Percentiles rank a stretch among this genome's conserved stretches.
These are phyloP conservation scores for Apamea monoglypha DNA, from an alignment of 2,888 invertebrate genomes.

Conservation along the genomic window DNA sequence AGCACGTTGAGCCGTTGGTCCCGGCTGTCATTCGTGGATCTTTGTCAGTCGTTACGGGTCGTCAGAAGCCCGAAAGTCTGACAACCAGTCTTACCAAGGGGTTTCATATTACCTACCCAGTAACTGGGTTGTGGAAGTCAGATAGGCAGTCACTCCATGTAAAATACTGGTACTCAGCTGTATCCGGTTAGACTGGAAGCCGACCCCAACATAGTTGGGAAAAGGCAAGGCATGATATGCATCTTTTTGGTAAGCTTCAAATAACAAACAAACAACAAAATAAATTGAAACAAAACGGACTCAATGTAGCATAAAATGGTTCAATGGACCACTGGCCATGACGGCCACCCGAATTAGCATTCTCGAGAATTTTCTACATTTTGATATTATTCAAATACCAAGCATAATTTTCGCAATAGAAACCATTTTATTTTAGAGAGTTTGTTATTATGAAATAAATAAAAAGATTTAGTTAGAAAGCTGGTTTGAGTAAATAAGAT, in stretches of 20 bases:
- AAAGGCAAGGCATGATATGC: too few species aligned
- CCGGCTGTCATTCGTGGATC: too few species aligned
- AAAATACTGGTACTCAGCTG: too few species aligned
- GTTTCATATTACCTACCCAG: too few species aligned
- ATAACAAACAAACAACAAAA: slow-evolving; percentile 28
- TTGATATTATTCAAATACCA: slow-evolving; percentile 50
- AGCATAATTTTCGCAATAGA: slow-evolving; percentile 49
- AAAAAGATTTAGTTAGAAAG: slow-evolving; percentile 56
- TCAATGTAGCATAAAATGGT: slow-evolving; percentile 50
- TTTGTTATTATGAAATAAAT: slow-evolving; percentile 34
- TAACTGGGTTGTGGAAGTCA: too few species aligned
- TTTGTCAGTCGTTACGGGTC: too few species aligned
- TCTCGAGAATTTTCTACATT: slow-evolving; percentile 40
- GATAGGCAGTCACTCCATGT: too few species aligned
- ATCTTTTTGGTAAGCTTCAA: slow-evolving; percentile 7
- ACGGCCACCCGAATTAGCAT: slow-evolving; percentile 59
- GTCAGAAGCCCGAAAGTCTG: too few species aligned
- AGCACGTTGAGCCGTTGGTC: too few species aligned
- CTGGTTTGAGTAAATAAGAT: slow-evolving; percentile 40
- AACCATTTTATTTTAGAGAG: slow-evolving; percentile 57
- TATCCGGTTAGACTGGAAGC: too few species aligned
- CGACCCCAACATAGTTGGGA: too few species aligned
- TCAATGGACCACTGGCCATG: slow-evolving; percentile 69
- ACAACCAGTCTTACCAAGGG: too few species aligned
- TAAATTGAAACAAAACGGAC: slow-evolving; percentile 16